phyloP scores from a whole-genome alignment of 2,797 vertebrate species.

The Catostomus latipinnis region DNA sequence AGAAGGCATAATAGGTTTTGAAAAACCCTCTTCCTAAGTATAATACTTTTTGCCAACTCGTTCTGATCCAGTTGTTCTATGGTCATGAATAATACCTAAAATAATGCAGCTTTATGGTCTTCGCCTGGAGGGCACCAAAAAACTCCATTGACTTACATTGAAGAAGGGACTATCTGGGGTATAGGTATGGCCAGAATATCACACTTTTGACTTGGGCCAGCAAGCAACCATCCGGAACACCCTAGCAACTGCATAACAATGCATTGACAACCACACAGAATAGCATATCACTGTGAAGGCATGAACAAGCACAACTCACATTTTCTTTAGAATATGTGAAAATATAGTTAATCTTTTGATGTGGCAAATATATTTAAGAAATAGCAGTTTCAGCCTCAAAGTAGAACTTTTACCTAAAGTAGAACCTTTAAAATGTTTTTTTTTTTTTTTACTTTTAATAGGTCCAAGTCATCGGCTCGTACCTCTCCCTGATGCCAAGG shows the following conservation, averaged over 20 bases:
- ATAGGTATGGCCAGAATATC: background rate
- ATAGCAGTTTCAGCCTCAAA: background rate
- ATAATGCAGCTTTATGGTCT: background rate
- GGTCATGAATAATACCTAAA: background rate
- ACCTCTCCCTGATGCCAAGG: background rate
- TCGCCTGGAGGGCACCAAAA: background rate
- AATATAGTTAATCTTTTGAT: background rate
- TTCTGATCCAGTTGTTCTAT: background rate
- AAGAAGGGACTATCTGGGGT: background rate
- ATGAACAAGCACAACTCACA: background rate
- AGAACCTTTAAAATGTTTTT: background rate
- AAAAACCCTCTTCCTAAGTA: background rate
- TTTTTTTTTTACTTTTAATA: background rate
- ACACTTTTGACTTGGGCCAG: background rate
- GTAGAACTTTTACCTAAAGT: background rate
- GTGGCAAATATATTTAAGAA: background rate
- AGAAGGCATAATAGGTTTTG: no score
- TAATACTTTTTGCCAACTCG: background rate
- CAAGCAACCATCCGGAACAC: background rate
- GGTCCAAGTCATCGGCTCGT: conserved; percentile 12
- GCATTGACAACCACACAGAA: background rate
- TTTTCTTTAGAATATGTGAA: background rate
- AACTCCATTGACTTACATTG: background rate
- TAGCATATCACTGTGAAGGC: background rate
- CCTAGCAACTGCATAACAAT: background rate